Evolutionary conservation across 2,797 vertebrate species (phyloP).

Genomic region (Helicolenus hilgendorfi): DNA sequence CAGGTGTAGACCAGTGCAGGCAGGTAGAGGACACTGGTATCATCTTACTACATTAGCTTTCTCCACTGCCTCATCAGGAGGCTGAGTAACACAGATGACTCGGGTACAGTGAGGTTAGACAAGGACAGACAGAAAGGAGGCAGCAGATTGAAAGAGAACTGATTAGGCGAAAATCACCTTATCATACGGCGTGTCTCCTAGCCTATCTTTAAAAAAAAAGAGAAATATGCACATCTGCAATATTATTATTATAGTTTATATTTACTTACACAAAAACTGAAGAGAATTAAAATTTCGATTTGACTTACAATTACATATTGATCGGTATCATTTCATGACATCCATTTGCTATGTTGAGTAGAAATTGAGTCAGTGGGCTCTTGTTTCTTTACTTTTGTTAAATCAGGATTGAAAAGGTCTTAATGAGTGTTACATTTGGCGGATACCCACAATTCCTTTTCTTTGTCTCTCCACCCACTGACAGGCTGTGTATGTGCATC

Average conservation of each 20-base stretch:
- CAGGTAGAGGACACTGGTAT: constrained; percentile 16
- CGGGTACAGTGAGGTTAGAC: background rate
- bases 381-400: background rate
- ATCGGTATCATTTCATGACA: background rate
- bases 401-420: background rate
- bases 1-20: background rate
- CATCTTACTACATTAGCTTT: constrained; percentile 22
- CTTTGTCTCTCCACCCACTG: background rate
- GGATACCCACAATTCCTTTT: background rate
- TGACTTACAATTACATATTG: background rate
- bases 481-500: background rate
- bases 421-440: background rate
- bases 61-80: constrained; percentile 19
- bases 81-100: constrained; percentile 6
- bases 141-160: background rate
- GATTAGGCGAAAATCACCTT: background rate
- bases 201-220: background rate
- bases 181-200: background rate
- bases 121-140: background rate
- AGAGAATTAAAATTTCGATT: background rate
- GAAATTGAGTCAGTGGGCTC: background rate
- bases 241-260: background rate
- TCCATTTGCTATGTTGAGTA: background rate
- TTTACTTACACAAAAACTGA: background rate
- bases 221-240: background rate